Evolutionary conservation across 2,888 invertebrate species (phyloP).

Genomic region (Neria commutata): DNA sequence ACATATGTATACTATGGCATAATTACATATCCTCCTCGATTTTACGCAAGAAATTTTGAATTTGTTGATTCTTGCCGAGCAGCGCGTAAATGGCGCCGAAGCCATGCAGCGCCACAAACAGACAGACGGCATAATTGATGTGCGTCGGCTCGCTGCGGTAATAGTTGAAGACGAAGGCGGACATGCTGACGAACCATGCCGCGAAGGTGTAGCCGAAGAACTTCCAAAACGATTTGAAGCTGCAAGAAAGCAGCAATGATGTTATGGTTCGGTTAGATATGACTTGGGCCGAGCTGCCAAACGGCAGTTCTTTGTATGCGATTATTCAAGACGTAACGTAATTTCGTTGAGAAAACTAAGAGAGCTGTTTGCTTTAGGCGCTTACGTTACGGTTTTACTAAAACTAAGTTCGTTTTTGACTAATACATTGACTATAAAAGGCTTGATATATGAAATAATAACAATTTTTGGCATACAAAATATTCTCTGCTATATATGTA

Average conservation of each 20-base stretch:
- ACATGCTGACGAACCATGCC: conserved; percentile 43
- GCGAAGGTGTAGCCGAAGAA: conserved; percentile 46
- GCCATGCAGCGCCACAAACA: conserved; percentile 47
- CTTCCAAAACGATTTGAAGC: conserved; percentile 48
- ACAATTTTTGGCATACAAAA: too few relatives aligned
- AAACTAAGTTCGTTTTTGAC: too few relatives aligned
- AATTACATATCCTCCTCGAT: conserved; percentile 48
- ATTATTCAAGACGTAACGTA: too few relatives aligned
- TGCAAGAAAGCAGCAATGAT: conserved; percentile 9
- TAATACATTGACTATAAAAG: too few relatives aligned
- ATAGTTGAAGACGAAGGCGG: conserved; percentile 47
- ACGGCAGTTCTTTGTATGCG: too few relatives aligned
- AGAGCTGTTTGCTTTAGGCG: too few relatives aligned
- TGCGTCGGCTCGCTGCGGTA: conserved; percentile 46
- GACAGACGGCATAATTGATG: conserved; percentile 50
- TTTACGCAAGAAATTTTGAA: conserved; percentile 48
- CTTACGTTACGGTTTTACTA: too few relatives aligned
- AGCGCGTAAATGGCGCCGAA: conserved; percentile 49
- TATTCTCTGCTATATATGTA: too few relatives aligned
- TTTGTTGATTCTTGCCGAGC: conserved; percentile 48
- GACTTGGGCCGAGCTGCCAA: too few relatives aligned
- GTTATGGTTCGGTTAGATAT: too few relatives aligned
- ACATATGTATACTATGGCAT: neutral
- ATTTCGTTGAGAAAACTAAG: too few relatives aligned
- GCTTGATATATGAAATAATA: too few relatives aligned